phyloP scores from a whole-genome alignment of 2,888 invertebrate species.

The Nephrotoma flavescens region DNA sequence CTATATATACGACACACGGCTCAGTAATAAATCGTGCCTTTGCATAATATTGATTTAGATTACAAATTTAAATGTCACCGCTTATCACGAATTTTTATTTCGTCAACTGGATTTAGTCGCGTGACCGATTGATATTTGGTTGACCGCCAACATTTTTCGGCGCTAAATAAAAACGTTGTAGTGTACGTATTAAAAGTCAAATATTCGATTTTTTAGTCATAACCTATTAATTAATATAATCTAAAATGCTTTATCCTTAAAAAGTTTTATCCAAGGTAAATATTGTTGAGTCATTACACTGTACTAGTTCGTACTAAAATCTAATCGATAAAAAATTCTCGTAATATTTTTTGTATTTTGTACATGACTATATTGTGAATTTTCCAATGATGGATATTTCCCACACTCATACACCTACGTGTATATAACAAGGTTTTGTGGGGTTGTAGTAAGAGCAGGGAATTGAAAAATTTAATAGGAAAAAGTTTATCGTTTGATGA shows the following conservation, averaged over 20 bases:
- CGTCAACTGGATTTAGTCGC: neutral
- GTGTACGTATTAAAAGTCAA: no score
- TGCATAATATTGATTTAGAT: neutral
- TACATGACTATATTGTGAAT: neutral
- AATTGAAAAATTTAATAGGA: no score
- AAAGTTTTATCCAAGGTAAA: neutral
- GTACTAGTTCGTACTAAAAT: neutral
- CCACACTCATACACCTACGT: neutral
- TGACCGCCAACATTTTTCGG: neutral
- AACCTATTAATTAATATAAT: neutral
- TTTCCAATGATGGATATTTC: neutral
- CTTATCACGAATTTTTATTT: neutral
- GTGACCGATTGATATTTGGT: neutral
- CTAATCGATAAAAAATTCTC: neutral
- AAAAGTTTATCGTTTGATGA: no score
- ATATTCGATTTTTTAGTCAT: neutral
- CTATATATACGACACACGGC: no score
- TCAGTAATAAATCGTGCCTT: no score
- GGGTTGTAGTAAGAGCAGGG: no score
- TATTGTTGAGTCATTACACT: neutral
- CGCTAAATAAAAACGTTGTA: neutral
- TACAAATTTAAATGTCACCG: neutral
- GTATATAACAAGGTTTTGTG: no score
- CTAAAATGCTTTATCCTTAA: neutral
- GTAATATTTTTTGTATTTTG: neutral